Conservation (phyloP, 2,113 vertebrate species). For the Callionymus lyra region DNA sequence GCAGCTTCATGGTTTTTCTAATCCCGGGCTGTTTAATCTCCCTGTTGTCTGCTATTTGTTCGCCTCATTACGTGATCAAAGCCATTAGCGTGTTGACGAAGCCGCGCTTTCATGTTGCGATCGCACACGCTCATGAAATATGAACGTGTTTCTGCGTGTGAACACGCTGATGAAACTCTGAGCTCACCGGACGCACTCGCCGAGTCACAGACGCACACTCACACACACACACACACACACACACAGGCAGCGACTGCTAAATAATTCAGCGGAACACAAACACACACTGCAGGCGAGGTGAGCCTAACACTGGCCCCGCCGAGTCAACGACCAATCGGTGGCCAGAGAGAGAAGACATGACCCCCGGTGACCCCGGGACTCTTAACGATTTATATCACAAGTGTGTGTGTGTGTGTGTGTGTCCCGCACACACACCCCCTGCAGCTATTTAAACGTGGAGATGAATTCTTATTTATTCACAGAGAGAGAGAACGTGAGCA, state of each 20-base stretch:
- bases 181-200: slow-evolving; percentile 14
- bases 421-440: slow-evolving; percentile 21
- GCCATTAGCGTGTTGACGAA: slow-evolving; percentile 58
- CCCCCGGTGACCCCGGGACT: slow-evolving; percentile 49
- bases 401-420: slow-evolving; percentile 30
- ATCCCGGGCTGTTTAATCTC: slow-evolving; percentile 44
- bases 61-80: slow-evolving; percentile 61
- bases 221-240: slow-evolving; percentile 40
- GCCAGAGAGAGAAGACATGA: slow-evolving; percentile 42
- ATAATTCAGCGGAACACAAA: slow-evolving; percentile 56
- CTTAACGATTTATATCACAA: slow-evolving; percentile 56
- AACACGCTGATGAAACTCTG: slow-evolving; percentile 32
- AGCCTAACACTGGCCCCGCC: slow-evolving; percentile 37
- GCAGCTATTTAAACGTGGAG: slow-evolving; percentile 59
- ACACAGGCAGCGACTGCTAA: slow-evolving; percentile 45
- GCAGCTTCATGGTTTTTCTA: slow-evolving; percentile 13
- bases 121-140: slow-evolving; percentile 32
- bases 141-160: not conserved
- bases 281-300: slow-evolving; percentile 50
- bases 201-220: slow-evolving; percentile 13
- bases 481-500: slow-evolving; percentile 45
- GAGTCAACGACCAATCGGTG: slow-evolving; percentile 60
- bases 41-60: slow-evolving; percentile 58
- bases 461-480: slow-evolving; percentile 63
- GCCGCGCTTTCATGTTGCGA: slow-evolving; percentile 47